phyloP scores from a whole-genome alignment of 92 coral and sea anemone genomes.

The Epizoanthus rinbou region DNA sequence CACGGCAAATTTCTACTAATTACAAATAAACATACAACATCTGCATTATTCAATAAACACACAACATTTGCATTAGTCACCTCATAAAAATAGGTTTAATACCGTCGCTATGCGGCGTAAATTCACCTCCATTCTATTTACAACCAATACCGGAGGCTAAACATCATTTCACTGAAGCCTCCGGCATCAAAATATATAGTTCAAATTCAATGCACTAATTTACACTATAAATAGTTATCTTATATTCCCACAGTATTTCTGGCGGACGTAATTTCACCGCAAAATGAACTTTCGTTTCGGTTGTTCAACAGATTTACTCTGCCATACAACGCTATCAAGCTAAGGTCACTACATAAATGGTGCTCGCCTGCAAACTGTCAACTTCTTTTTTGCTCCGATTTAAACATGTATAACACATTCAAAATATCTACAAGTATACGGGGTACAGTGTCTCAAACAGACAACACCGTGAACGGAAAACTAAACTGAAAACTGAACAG shows the following conservation, averaged over 20 bases:
- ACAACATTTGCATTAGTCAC: background rate
- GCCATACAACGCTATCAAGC: background rate
- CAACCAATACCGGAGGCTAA: conserved; percentile 31
- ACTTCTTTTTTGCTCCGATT: too few relatives aligned
- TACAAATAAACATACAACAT: too few relatives aligned
- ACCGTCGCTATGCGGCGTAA: conserved; percentile 32
- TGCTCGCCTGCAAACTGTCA: too few relatives aligned
- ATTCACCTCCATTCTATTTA: conserved; percentile 33
- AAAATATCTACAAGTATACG: too few relatives aligned
- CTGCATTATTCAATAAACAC: too few relatives aligned
- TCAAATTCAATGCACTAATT: background rate
- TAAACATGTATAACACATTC: too few relatives aligned
- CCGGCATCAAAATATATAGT: conserved; percentile 16
- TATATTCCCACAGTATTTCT: background rate
- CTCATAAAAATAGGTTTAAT: conserved; percentile 34
- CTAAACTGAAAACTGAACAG: too few relatives aligned
- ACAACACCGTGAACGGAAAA: too few relatives aligned
- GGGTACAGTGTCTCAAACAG: too few relatives aligned
- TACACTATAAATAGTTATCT: conserved; percentile 36
- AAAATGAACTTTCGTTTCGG: background rate
- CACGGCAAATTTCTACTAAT: too few relatives aligned
- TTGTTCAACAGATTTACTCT: background rate
- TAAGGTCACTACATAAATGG: too few relatives aligned
- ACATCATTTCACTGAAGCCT: conserved; percentile 1
- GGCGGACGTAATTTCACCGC: background rate